Conservation (phyloP, 2,888 invertebrate genomes). For the Cataglyphis albicans region DNA sequence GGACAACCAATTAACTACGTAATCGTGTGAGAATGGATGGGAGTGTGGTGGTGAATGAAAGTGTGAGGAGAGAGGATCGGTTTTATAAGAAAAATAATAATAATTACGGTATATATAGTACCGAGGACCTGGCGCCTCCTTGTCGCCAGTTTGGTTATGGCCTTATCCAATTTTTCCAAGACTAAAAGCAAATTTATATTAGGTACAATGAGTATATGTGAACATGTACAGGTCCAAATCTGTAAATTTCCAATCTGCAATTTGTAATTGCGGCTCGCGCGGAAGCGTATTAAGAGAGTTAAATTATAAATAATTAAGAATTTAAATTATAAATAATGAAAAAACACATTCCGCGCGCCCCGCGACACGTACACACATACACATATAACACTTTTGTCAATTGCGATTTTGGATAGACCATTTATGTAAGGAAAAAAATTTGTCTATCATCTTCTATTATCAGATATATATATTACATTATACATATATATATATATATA, state of each 20-base stretch:
- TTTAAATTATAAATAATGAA: constrained; percentile 75
- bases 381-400: constrained; percentile 81
- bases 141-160: constrained; percentile 86
- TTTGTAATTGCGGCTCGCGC: constrained; percentile 82
- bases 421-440: constrained; percentile 72
- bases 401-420: constrained; percentile 84
- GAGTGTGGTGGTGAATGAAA: constrained; percentile 70
- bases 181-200: constrained; percentile 85
- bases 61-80: constrained; percentile 75
- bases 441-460: constrained; percentile 79
- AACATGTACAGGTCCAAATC: constrained; percentile 83
- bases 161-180: constrained; percentile 86
- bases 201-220: constrained; percentile 82
- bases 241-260: constrained; percentile 83
- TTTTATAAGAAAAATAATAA: constrained; percentile 80
- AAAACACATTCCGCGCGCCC: constrained; percentile 81
- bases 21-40: constrained; percentile 77
- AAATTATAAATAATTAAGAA: constrained; percentile 73
- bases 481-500: constrained; percentile 64
- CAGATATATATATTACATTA: constrained; percentile 78
- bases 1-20: constrained; percentile 75
- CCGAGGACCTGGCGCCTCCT: constrained; percentile 83
- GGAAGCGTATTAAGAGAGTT: constrained; percentile 75
- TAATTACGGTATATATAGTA: constrained; percentile 71
- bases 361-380: constrained; percentile 73